Percentiles rank a stretch among this genome's conserved stretches.
phyloP scores from a whole-genome alignment of 2,888 invertebrate species.

The Lithodes maja region DNA sequence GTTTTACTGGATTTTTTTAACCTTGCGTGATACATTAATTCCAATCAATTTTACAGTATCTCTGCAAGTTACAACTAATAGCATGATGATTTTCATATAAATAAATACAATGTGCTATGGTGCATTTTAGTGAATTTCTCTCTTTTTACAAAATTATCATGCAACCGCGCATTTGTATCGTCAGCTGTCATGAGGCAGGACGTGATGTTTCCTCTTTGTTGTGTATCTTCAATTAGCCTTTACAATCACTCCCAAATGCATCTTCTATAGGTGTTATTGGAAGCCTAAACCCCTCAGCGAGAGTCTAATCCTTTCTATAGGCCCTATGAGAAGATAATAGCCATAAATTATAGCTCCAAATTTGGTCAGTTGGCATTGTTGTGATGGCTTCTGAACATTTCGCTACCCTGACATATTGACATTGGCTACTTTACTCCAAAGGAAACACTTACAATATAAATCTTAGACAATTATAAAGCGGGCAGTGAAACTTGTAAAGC shows the following conservation, averaged over 20 bases:
- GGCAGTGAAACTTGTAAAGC: too few species aligned
- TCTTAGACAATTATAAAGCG: too few species aligned
- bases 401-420: too few species aligned
- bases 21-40: too few species aligned
- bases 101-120: too few species aligned
- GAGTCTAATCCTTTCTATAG: not conserved
- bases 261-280: not conserved
- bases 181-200: not conserved
- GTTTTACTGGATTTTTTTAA: too few species aligned
- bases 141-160: not conserved
- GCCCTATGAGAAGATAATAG: not conserved
- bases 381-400: not conserved
- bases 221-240: not conserved
- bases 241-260: not conserved
- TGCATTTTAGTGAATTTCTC: not conserved
- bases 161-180: not conserved
- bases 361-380: constrained; percentile 1
- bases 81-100: not conserved
- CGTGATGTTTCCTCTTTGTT: not conserved
- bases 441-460: too few species aligned
- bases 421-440: too few species aligned
- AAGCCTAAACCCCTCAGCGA: not conserved
- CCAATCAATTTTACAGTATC: not conserved
- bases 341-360: not conserved
- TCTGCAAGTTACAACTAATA: not conserved